These are phyloP conservation scores for Collichthys lucidus DNA, from an alignment of 2,113 vertebrate genomes.

Conservation along the genomic window DNA sequence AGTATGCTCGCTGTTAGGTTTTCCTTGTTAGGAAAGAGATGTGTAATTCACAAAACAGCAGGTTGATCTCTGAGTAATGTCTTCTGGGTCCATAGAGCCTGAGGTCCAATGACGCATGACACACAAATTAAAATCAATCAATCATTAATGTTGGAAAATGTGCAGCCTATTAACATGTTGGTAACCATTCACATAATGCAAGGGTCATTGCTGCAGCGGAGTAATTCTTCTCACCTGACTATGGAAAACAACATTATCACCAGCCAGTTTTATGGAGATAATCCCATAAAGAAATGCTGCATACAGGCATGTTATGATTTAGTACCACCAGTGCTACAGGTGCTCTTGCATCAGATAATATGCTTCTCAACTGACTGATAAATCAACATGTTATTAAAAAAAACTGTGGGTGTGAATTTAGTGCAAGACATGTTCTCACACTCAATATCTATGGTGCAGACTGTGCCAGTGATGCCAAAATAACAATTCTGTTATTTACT, in stretches of 20 bases:
- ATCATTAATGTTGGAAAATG: constrained; percentile 21
- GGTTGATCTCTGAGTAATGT: constrained; percentile 36
- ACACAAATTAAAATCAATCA: constrained; percentile 29
- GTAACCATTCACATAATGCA: constrained; percentile 17
- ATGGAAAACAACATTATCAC: constrained; percentile 47
- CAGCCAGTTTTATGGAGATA: constrained; percentile 43
- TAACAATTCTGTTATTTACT: not conserved
- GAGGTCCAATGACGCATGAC: constrained; percentile 30
- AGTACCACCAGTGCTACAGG: constrained; percentile 24
- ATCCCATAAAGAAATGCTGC: constrained; percentile 41
- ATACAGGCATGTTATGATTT: constrained; percentile 30
- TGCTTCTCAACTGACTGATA: constrained; percentile 32
- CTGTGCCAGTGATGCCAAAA: not conserved
- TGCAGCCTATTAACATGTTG: constrained; percentile 34
- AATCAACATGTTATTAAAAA: constrained; percentile 33
- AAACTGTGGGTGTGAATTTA: not conserved
- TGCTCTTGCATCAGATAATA: constrained; percentile 27
- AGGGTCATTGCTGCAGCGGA: constrained; percentile 11
- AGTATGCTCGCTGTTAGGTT: constrained; percentile 32
- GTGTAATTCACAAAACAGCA: constrained; percentile 26
- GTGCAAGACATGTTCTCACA: not conserved
- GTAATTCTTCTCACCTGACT: constrained; percentile 27
- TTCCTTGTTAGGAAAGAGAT: constrained; percentile 20
- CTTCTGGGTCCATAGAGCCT: not conserved
- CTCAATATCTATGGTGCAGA: not conserved